phyloP scores from a whole-genome alignment of 2,113 vertebrate genomes.

The Miniopterus natalensis region DNA sequence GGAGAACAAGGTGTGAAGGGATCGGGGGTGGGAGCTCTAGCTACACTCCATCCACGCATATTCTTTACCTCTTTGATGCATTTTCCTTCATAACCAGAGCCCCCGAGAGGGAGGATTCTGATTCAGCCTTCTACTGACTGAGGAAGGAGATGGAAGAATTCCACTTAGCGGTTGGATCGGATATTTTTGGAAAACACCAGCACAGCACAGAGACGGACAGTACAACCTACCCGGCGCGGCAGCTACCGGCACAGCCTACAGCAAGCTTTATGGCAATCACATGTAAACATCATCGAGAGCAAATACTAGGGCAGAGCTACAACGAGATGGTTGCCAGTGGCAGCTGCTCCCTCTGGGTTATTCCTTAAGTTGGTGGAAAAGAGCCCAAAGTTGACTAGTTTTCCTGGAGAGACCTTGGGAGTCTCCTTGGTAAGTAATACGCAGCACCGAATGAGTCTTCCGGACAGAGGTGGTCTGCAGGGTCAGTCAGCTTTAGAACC shows the following conservation, averaged over 20 bases:
- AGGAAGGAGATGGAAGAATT: conserved; percentile 92
- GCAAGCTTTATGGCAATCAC: conserved; percentile 91
- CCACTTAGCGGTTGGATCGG: conserved; percentile 84
- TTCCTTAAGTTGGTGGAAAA: conserved; percentile 64
- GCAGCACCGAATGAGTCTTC: conserved; percentile 74
- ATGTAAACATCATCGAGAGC: conserved; percentile 91
- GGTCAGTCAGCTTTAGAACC: neutral
- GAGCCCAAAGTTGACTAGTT: neutral
- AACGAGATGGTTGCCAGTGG: conserved; percentile 89
- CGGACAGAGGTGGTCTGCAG: neutral
- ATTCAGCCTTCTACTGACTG: conserved; percentile 82
- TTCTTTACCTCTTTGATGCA: conserved; percentile 88
- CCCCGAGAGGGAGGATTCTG: conserved; percentile 79
- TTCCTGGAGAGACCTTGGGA: conserved; percentile 53
- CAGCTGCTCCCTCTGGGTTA: conserved; percentile 86
- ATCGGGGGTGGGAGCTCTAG: neutral
- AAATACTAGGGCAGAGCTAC: conserved; percentile 91
- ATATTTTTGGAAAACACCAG: conserved; percentile 85
- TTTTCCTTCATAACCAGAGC: conserved; percentile 86
- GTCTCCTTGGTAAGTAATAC: conserved; percentile 61
- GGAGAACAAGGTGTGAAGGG: neutral
- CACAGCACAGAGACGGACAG: conserved; percentile 88
- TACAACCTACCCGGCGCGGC: conserved; percentile 86
- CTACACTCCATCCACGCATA: conserved; percentile 82
- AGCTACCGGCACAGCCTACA: conserved; percentile 86